Evolutionary conservation across 2,113 vertebrate species (phyloP).

Genomic region (Xiphophorus couchianus): DNA sequence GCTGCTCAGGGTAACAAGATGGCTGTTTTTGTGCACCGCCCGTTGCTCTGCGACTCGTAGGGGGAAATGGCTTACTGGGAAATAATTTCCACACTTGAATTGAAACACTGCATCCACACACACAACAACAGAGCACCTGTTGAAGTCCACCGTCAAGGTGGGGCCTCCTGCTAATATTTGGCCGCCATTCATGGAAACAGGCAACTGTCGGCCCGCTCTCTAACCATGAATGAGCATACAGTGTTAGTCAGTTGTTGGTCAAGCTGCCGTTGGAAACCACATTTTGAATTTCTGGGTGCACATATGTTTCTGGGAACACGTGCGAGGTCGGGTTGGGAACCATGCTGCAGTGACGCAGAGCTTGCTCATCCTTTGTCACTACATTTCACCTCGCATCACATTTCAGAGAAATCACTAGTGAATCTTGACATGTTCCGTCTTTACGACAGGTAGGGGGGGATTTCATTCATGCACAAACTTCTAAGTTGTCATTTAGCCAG

Average conservation of each 20-base stretch:
- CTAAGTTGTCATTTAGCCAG: constrained; percentile 18
- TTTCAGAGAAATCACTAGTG: constrained; percentile 15
- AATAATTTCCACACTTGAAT: constrained; percentile 56
- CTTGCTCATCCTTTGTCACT: constrained; percentile 32
- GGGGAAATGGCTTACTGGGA: constrained; percentile 36
- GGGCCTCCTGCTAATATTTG: constrained; percentile 61
- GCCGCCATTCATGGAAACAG: constrained; percentile 62
- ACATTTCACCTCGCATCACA: constrained; percentile 45
- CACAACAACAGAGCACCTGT: constrained; percentile 46
- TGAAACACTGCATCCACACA: constrained; percentile 62
- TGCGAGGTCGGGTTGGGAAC: constrained; percentile 36
- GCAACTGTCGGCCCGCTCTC: constrained; percentile 58
- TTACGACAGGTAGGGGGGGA: constrained; percentile 12
- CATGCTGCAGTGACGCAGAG: constrained; percentile 33
- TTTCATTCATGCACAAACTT: constrained; percentile 24
- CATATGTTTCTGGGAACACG: constrained; percentile 25
- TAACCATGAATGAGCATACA: constrained; percentile 80
- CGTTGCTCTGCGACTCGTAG: constrained; percentile 38
- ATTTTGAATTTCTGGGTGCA: constrained; percentile 51
- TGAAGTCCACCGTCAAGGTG: constrained; percentile 31
- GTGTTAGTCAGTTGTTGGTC: constrained; percentile 60
- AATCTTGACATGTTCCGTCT: constrained; percentile 49
- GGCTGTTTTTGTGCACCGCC: constrained; percentile 27
- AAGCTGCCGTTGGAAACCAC: constrained; percentile 34
- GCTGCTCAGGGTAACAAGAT: constrained; percentile 59